Evolutionary conservation across 2,888 invertebrate genomes (phyloP), one percentile per base, ranked within the genome.

Genomic region (Craniophora ligustri): DNA sequence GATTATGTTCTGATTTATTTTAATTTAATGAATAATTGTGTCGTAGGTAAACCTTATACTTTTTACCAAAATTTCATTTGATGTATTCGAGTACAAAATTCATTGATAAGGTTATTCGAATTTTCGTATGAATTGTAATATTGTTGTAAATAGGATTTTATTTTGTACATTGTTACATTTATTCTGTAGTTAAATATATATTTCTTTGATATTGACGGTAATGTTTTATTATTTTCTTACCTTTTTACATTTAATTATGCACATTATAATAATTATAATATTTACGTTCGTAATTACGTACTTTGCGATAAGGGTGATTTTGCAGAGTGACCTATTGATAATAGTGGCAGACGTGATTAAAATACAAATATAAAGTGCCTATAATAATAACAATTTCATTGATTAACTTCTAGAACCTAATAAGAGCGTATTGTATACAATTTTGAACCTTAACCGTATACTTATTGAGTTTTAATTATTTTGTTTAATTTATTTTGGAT

Each of bases 141-240:
- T 78, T 78, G 69, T 78, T 85, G 84, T 86, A 84, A 78, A 89
- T 85, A 85, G 60, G 65, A 69, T 68, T 76, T 79, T 78, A 83
- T 78, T 79, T 65, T 84, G 87, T 86, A 88, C 69, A 85, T 87
- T 86, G 81, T 85, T 86, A 83, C 84, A 63, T 66, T 64, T 68
- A 64, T 69, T 72, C 58, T 77, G 86, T 87, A 90, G 86, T 85
- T 78, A 80, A 87, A 91, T 54, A 89, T 85, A 87, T 88, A 91
- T 87, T 86, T 86, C 87, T 88, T 85, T 85, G 77, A 85, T 75
- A 86, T 79, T 84, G 81, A 72, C 16, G 19, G 64, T 46, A 62
- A 56, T 69, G 75, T 75, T 77, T 71, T 63, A 58, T 70, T 72
- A 63, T 51, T 56, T n/a, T n/a, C n/a, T n/a, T 58, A 55, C 38